Evolutionary conservation across 2,888 invertebrate genomes (phyloP).

Genomic region (Leucozona laternaria): DNA sequence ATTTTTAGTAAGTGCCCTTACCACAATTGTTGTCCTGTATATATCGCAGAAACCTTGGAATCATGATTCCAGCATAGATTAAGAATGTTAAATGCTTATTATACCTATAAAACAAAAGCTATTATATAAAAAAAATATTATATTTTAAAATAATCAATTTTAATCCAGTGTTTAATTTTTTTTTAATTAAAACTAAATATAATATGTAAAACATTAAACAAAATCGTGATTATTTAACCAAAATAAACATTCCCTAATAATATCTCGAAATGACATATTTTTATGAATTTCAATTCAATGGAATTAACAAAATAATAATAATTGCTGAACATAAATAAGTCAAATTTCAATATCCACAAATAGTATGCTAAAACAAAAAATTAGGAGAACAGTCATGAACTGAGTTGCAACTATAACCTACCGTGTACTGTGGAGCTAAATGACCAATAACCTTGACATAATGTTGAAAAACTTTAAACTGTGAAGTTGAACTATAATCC

Average conservation of each 20-base stretch:
- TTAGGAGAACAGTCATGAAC: too few species aligned
- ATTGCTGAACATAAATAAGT: too few species aligned
- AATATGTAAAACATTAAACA: slow-evolving; percentile 11
- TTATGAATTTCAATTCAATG: neutral
- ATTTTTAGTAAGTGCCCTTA: slow-evolving; percentile 97
- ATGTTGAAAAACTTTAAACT: too few species aligned
- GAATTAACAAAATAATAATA: neutral
- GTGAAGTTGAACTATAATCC: too few species aligned
- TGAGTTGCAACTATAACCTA: too few species aligned
- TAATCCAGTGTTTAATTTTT: slow-evolving; percentile 54
- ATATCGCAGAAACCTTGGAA: slow-evolving; percentile 95
- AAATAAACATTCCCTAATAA: slow-evolving; percentile 28
- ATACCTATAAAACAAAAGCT: neutral
- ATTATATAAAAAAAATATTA: slow-evolving; percentile 12
- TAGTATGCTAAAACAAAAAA: too few species aligned
- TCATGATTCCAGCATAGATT: slow-evolving; percentile 82
- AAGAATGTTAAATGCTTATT: slow-evolving; percentile 54
- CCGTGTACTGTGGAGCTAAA: too few species aligned
- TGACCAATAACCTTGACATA: too few species aligned
- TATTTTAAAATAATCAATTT: slow-evolving; percentile 52
- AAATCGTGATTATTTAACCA: slow-evolving; percentile 13
- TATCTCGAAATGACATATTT: neutral
- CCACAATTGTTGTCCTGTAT: slow-evolving; percentile 97
- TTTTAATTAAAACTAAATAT: slow-evolving; percentile 45
- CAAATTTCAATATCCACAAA: too few species aligned